A percentile compares a stretch with the other conserved stretches of the same genome.
phyloP scores from a whole-genome alignment of 2,888 invertebrate species.

The Thereva unica region DNA sequence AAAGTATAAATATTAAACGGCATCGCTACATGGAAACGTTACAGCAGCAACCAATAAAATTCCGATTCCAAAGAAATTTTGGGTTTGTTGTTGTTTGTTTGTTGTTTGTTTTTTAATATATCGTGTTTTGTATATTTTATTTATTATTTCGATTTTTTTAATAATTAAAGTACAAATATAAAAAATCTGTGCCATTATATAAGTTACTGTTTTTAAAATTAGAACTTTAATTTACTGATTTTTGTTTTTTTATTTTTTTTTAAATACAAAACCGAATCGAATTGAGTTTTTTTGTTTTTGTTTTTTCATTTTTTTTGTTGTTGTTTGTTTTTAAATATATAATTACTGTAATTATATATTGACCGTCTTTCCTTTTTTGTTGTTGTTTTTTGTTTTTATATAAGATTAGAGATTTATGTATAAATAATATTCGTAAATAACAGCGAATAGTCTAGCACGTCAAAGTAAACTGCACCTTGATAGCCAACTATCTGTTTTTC shows the following conservation, averaged over 20 bases:
- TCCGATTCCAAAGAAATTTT: slow-evolving; percentile 2
- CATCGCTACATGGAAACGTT: slow-evolving; percentile 17
- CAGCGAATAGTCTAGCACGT: slow-evolving; percentile 59
- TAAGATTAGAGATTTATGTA: slow-evolving; percentile 37
- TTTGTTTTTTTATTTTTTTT: no score
- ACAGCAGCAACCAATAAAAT: slow-evolving; percentile 3
- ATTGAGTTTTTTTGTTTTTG: slow-evolving; percentile 12
- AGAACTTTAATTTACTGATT: no score
- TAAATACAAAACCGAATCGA: no score
- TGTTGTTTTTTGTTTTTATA: slow-evolving; percentile 1
- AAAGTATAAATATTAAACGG: slow-evolving; percentile 28
- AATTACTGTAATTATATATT: slow-evolving; percentile 39
- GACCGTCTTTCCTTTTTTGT: slow-evolving; percentile 33
- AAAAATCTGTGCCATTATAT: slow-evolving; percentile 34
- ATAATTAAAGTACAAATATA: slow-evolving; percentile 37
- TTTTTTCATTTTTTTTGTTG: slow-evolving; percentile 19
- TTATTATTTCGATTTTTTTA: slow-evolving; percentile 14
- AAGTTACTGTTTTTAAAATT: slow-evolving; percentile 10
- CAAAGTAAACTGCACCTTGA: slow-evolving; percentile 87
- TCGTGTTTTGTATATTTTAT: slow-evolving; percentile 7
- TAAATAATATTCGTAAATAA: slow-evolving; percentile 37
- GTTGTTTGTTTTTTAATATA: no score
- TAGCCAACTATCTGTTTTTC: slow-evolving; percentile 83
- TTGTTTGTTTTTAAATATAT: slow-evolving; percentile 36
- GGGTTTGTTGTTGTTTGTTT: background rate